Conservation (phyloP, 2,888 invertebrate genomes). For the Caenorhabditis japonica region DNA sequence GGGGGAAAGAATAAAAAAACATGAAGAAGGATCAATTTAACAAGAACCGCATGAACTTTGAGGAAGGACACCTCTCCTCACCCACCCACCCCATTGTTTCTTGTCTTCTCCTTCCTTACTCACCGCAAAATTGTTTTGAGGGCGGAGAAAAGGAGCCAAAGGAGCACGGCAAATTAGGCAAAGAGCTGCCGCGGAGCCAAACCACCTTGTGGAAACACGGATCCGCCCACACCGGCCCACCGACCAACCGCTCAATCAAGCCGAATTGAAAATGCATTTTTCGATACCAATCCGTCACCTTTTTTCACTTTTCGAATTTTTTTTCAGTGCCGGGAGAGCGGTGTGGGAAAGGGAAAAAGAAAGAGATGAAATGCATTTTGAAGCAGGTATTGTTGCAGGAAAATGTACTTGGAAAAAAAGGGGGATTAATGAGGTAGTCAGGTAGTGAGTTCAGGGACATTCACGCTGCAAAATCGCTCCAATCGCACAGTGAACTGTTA, state of each 20-base stretch:
- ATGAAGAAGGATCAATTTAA: conserved; percentile 9
- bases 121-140: conserved; percentile 31
- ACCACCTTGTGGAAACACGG: not conserved
- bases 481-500: no score
- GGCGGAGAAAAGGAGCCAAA: not conserved
- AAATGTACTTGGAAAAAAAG: no score
- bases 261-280: conserved; percentile 49
- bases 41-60: conserved; percentile 22
- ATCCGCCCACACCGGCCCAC: conserved; percentile 13
- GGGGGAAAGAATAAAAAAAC: not conserved
- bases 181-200: conserved; percentile 19
- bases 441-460: no score
- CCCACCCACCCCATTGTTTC: no score
- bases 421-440: no score
- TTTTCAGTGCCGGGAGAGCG: not conserved
- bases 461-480: no score
- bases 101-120: not conserved
- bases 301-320: not conserved
- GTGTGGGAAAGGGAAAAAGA: not conserved
- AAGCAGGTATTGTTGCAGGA: no score
- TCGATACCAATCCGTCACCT: conserved; percentile 44
- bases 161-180: conserved; percentile 42
- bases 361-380: no score
- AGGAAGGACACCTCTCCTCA: conserved; percentile 7
- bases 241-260: conserved; percentile 36